These are phyloP conservation scores for Tetragonula clypearis DNA, from an alignment of 1,140 invertebrate species.

Conservation along the genomic window DNA sequence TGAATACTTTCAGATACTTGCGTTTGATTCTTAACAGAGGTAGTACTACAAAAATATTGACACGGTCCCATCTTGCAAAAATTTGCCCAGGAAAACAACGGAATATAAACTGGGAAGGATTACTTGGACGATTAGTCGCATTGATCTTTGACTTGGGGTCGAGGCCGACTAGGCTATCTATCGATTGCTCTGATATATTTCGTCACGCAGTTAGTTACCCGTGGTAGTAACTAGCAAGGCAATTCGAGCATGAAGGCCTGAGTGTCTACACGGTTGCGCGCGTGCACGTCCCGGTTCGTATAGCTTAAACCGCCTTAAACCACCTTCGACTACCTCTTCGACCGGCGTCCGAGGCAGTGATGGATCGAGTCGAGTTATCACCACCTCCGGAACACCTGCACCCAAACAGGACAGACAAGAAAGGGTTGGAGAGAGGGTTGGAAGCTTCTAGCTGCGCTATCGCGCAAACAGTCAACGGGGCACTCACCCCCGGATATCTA, in stretches of 20 bases:
- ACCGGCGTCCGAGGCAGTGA: slow-evolving; percentile 77
- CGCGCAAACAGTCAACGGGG: slow-evolving; percentile 73
- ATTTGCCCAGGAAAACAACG: background rate
- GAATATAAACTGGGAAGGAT: slow-evolving; percentile 8
- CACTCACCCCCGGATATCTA: slow-evolving; percentile 75
- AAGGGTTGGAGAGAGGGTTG: slow-evolving; percentile 54
- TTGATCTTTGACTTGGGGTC: slow-evolving; percentile 57
- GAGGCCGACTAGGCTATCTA: slow-evolving; percentile 60
- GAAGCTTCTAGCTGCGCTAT: slow-evolving; percentile 67
- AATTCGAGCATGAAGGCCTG: slow-evolving; percentile 51
- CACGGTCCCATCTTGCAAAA: too few species aligned
- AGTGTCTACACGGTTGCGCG: slow-evolving; percentile 66
- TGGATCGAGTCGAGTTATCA: slow-evolving; percentile 81
- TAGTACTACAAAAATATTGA: too few species aligned
- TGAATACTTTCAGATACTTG: too few species aligned
- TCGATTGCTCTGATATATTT: slow-evolving; percentile 64
- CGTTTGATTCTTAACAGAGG: too few species aligned
- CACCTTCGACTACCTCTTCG: slow-evolving; percentile 70
- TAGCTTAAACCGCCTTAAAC: slow-evolving; percentile 70
- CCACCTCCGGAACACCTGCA: slow-evolving; percentile 77
- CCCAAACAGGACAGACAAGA: slow-evolving; percentile 54
- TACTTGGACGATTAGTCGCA: slow-evolving; percentile 31
- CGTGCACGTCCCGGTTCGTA: slow-evolving; percentile 69
- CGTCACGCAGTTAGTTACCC: slow-evolving; percentile 46
- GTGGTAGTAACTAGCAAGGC: slow-evolving; percentile 33